These are phyloP conservation scores for Pteropus alecto DNA, from an alignment of 2,113 vertebrate genomes.

Conservation along the genomic window DNA sequence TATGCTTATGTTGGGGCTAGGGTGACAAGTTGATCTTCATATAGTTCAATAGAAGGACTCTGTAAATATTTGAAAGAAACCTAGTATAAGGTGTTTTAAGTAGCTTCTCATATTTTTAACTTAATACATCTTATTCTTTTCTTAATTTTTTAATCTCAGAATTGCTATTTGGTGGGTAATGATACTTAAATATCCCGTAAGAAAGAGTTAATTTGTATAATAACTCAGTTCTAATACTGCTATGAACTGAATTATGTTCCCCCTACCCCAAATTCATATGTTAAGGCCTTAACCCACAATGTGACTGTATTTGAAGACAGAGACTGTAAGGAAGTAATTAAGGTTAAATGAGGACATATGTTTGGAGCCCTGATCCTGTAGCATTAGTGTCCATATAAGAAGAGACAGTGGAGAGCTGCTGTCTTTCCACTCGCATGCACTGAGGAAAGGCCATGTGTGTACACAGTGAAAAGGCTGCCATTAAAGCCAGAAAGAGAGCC, in stretches of 20 bases:
- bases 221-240: neutral
- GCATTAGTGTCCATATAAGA: neutral
- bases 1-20: neutral
- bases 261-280: neutral
- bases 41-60: neutral
- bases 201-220: neutral
- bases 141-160: neutral
- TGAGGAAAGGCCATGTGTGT: neutral
- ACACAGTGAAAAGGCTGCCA: neutral
- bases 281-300: neutral
- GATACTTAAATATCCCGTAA: neutral
- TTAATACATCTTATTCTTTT: neutral
- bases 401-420: neutral
- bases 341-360: neutral
- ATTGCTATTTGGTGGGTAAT: conserved; percentile 10
- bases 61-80: neutral
- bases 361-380: neutral
- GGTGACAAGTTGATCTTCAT: neutral
- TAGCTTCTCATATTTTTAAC: neutral
- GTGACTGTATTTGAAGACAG: neutral
- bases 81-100: neutral
- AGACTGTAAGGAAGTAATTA: neutral
- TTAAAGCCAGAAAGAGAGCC: neutral
- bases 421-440: neutral
- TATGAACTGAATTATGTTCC: neutral